Evolutionary conservation across 2,888 invertebrate species (phyloP), one percentile per base, ranked within the genome.

Genomic region (Steinernema carpocapsae): DNA sequence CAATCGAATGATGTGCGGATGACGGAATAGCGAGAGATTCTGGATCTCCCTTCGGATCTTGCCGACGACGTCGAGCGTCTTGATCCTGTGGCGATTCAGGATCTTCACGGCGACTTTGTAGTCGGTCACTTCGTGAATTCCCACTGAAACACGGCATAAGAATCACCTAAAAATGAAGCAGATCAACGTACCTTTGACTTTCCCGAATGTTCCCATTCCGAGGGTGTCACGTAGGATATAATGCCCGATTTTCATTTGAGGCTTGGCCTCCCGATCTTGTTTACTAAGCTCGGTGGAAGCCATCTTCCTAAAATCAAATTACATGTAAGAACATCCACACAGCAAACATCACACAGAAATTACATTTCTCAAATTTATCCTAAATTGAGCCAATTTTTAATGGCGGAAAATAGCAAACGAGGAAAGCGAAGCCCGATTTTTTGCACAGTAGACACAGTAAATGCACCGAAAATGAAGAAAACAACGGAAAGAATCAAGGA

Each of bases 31-130:
- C 88, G 99, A 97, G 45, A 99, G 91, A 90, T 99, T 99, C 89
- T 99, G 97, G 86, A 99, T 99, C 90, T 99, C 99, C 73, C 97
- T 91, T 76, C 96, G 91, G 83, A 99, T 99, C 90, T 99, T 99
- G 1, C 97, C 96, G 32, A 99, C 99, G 3, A 99, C 99, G 92
- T 99, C 99, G 17, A 99, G 91, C 83, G 94, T 96, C 89, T 99
- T 99, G 78, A 99, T 99, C 90, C 97, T 99, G 88, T 97, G 95
- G 51, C 99, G 92, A 88, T 99, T 99, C 59, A 99, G 90, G 81
- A 99, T 97, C 89, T 99, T 99, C 0, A 99, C 94, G 64, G 99
- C 99, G 56, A 99, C 99, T 90, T 97, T 97, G 89, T 99, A 97
- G 82, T 94, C 94, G 1, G 99, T 99, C 77, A 96, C 90, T 87